Conservation (phyloP, 1,140 invertebrate genomes). For the Watersipora subatra region DNA sequence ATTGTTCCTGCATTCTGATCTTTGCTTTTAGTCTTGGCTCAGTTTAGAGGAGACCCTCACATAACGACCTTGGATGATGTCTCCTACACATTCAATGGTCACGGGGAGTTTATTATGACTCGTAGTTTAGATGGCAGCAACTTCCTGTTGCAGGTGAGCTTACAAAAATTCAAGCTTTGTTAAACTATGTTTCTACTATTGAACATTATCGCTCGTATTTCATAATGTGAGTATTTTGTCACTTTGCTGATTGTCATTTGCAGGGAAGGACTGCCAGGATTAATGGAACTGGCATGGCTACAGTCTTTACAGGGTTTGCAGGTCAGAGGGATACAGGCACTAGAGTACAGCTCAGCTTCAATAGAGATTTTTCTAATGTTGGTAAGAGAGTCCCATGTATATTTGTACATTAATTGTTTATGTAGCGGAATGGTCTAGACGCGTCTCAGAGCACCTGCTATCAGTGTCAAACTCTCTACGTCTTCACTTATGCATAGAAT, state of each 20-base stretch:
- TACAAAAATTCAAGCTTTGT: no score
- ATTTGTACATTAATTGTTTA: no score
- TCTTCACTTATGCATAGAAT: no score
- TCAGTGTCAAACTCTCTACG: no score
- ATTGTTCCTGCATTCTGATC: no score
- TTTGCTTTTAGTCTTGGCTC: conserved; percentile 68
- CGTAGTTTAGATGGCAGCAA: not conserved
- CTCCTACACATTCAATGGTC: conserved; percentile 87
- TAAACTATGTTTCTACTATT: no score
- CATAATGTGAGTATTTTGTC: no score
- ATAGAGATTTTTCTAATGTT: not conserved
- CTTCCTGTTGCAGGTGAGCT: not conserved
- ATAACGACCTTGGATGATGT: conserved; percentile 79
- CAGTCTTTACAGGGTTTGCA: not conserved
- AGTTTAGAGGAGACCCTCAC: conserved; percentile 88
- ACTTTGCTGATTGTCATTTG: no score
- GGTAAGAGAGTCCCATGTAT: no score
- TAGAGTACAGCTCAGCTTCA: not conserved
- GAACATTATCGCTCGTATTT: no score
- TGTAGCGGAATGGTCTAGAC: no score
- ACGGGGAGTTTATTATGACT: conserved; percentile 72
- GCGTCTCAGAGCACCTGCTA: no score
- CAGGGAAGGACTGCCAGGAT: not conserved
- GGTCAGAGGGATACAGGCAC: not conserved
- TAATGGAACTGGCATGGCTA: not conserved